Evolutionary conservation across 2,888 invertebrate genomes (phyloP).

Genomic region (Rhorus exstirpatorius): DNA sequence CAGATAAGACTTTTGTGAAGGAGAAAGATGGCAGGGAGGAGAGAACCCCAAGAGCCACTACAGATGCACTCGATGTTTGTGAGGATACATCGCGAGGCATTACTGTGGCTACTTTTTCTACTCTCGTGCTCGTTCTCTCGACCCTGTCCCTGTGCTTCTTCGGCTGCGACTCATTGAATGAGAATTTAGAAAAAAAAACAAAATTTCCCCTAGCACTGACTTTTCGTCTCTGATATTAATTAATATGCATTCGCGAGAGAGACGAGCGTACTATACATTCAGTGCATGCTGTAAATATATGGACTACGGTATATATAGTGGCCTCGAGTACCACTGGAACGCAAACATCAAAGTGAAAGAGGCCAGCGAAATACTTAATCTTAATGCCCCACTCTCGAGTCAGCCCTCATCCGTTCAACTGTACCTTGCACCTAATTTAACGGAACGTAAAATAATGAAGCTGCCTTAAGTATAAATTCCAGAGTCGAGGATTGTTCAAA

Average conservation of each 20-base stretch:
- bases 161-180: slow-evolving; percentile 53
- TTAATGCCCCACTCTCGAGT: slow-evolving; percentile 69
- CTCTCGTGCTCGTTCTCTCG: too few relatives aligned
- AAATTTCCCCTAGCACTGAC: slow-evolving; percentile 28
- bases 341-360: slow-evolving; percentile 78
- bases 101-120: slow-evolving; percentile 31
- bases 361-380: slow-evolving; percentile 77
- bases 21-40: too few relatives aligned
- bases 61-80: not conserved
- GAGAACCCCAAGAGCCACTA: too few relatives aligned
- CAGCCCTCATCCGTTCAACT: not conserved
- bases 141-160: slow-evolving; percentile 25
- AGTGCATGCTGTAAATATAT: slow-evolving; percentile 30
- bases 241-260: slow-evolving; percentile 54
- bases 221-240: slow-evolving; percentile 57
- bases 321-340: slow-evolving; percentile 75
- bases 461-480: slow-evolving; percentile 11
- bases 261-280: slow-evolving; percentile 16
- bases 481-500: not conserved
- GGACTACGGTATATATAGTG: slow-evolving; percentile 19
- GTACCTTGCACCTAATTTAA: slow-evolving; percentile 37
- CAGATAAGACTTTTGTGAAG: too few relatives aligned
- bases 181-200: slow-evolving; percentile 38
- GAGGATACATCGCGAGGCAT: slow-evolving; percentile 34
- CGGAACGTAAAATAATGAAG: slow-evolving; percentile 41